Evolutionary conservation across 1,140 invertebrate species (phyloP), one percentile per base, ranked within the genome.

Genomic region (Holotrichia oblita): DNA sequence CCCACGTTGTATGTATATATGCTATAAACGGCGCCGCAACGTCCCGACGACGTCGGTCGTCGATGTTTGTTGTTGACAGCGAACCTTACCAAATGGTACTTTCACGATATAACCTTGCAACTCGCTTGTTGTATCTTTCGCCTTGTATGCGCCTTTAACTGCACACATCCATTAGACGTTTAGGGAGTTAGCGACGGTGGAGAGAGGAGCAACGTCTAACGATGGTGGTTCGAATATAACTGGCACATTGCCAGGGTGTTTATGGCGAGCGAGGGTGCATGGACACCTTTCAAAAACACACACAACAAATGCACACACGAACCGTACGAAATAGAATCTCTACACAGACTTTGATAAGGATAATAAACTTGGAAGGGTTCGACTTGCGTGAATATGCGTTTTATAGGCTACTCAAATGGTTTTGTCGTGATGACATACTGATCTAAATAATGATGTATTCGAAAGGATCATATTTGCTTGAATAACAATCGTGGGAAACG

Each of bases 1-100:
- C 48, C 27, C 27, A 44, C 59, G 22, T 7, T 8, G 61, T 69
- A n/a, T n/a, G n/a, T n/a, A 14, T 69, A 34, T 69, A 69, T 34
- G 61, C 61, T 69, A 69, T 69, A 69, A 69, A 69, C 61, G 61
- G 61, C 61, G 61, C 61, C 61, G 22, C 61, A 22, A 27, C 61
- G 61, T 69, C 61, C 61, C 61, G 61, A 69, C 61, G 61, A 69
- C 61, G 61, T 69, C 61, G 61, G 61, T 69, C 61, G 61, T 69
- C 61, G 17, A 17, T 55, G 48, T 55, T 55, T 55, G 48, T 55
- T 55, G 61, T 69, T 69, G 61, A 22, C 61, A 69, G 61, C 61
- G 20, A 69, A 69, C 61, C 61, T 69, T 20, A 17, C 61, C 61
- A 69, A 69, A 69, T 69, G 61, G 22, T 69, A 9, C 27, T 55